These are phyloP conservation scores for Sipha maydis DNA, from an alignment of 2,888 invertebrate genomes.

Conservation along the genomic window DNA sequence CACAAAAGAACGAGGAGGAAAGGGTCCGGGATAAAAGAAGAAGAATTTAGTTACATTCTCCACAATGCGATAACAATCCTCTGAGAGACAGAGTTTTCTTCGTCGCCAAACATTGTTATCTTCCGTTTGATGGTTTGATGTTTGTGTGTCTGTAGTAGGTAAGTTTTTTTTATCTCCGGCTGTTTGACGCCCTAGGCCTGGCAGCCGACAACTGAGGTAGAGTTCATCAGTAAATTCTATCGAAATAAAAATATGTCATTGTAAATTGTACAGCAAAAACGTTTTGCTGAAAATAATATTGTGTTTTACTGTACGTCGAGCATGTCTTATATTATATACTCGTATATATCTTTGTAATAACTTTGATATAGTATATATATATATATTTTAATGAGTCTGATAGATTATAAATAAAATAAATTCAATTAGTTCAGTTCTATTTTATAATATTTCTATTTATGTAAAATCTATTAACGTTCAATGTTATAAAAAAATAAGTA, in stretches of 20 bases:
- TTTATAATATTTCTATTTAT: too few species aligned
- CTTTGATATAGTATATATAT: too few species aligned
- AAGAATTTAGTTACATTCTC: conserved; percentile 61
- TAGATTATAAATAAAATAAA: too few species aligned
- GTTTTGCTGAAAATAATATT: conserved; percentile 17
- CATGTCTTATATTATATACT: too few species aligned
- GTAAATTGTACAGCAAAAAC: not conserved
- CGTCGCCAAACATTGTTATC: conserved; percentile 60
- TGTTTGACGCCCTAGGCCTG: conserved; percentile 39
- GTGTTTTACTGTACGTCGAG: not conserved
- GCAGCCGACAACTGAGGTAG: conserved; percentile 5
- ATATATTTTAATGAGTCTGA: too few species aligned
- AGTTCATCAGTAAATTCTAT: conserved; percentile 33
- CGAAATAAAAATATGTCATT: conserved; percentile 18
- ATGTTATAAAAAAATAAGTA: too few species aligned
- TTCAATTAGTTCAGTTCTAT: too few species aligned
- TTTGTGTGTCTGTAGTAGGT: conserved; percentile 41
- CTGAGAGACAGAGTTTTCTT: conserved; percentile 58
- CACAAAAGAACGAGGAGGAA: conserved; percentile 44
- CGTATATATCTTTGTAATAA: too few species aligned
- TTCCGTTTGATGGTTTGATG: conserved; percentile 62
- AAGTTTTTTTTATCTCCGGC: conserved; percentile 39
- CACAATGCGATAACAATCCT: conserved; percentile 61
- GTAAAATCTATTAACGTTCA: too few species aligned
- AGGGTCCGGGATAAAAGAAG: conserved; percentile 14